A percentile compares a stretch with the other conserved stretches of the same genome.
phyloP scores from a whole-genome alignment of 1,140 invertebrate genomes.

The Drosophila arizonae region DNA sequence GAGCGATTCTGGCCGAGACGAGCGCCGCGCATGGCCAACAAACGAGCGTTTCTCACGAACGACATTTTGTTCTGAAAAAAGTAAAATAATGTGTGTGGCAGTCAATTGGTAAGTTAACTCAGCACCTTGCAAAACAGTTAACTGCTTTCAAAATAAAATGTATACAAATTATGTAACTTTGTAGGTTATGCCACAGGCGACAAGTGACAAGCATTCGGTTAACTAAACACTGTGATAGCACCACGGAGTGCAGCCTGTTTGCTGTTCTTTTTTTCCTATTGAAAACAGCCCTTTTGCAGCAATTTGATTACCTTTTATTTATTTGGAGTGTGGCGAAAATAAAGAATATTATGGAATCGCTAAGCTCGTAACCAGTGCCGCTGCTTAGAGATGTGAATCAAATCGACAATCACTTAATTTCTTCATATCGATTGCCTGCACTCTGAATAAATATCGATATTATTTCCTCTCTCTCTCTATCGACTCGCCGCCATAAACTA shows the following conservation, averaged over 20 bases:
- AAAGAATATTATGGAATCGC: slow-evolving; percentile 46
- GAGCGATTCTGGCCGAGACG: slow-evolving; percentile 83
- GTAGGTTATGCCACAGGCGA: slow-evolving; percentile 66
- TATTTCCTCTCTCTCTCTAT: neutral
- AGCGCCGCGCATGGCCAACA: slow-evolving; percentile 75
- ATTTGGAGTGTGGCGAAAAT: slow-evolving; percentile 50
- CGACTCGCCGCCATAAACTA: neutral
- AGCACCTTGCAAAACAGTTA: slow-evolving; percentile 7
- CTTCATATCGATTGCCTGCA: neutral
- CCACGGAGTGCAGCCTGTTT: neutral
- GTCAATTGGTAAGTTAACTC: too few relatives aligned
- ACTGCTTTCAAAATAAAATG: slow-evolving; percentile 15
- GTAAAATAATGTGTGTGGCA: neutral
- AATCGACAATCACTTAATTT: neutral
- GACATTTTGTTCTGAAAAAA: slow-evolving; percentile 77
- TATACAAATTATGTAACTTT: slow-evolving; percentile 81
- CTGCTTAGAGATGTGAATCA: slow-evolving; percentile 30
- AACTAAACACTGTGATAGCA: neutral
- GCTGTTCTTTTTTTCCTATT: neutral
- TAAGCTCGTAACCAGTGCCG: slow-evolving; percentile 43
- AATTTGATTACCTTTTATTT: slow-evolving; percentile 32
- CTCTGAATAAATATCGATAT: slow-evolving; percentile 1
- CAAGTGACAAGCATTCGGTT: neutral
- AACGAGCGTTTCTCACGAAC: slow-evolving; percentile 77
- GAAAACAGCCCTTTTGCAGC: neutral